phyloP scores from a whole-genome alignment of 2,797 vertebrate species.

The Momotus momota region DNA sequence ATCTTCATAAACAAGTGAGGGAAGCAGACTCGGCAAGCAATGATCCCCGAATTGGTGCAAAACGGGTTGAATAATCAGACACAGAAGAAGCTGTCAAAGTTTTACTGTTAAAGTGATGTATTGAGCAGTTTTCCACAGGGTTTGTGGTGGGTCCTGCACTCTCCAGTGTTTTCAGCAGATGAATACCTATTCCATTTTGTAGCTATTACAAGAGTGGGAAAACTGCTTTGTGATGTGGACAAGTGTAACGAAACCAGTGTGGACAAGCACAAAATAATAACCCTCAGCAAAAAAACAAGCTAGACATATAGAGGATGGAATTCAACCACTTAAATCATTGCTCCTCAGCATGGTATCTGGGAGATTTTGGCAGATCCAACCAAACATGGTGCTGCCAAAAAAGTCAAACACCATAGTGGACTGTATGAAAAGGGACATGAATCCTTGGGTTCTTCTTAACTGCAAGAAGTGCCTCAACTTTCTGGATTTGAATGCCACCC shows the following conservation, averaged over 20 bases:
- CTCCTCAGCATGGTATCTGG: neutral
- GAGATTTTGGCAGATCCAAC: neutral
- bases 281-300: neutral
- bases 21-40: neutral
- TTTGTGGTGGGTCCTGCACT: neutral
- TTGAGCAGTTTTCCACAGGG: neutral
- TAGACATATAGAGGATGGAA: neutral
- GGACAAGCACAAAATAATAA: neutral
- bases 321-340: neutral
- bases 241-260: neutral
- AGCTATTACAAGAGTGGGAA: neutral
- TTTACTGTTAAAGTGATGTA: neutral
- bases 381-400: neutral
- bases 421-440: neutral
- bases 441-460: neutral
- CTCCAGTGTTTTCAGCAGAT: neutral
- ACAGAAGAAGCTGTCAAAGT: neutral
- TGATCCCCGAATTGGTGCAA: fast-evolving
- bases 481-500: neutral
- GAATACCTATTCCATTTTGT: neutral
- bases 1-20: neutral
- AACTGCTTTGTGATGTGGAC: neutral
- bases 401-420: neutral
- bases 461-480: fast-evolving
- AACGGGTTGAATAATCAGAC: neutral